A percentile compares a stretch with the other conserved stretches of the same genome.
Conservation (phyloP, 1,140 invertebrate species). For the Danaus melanippus region DNA sequence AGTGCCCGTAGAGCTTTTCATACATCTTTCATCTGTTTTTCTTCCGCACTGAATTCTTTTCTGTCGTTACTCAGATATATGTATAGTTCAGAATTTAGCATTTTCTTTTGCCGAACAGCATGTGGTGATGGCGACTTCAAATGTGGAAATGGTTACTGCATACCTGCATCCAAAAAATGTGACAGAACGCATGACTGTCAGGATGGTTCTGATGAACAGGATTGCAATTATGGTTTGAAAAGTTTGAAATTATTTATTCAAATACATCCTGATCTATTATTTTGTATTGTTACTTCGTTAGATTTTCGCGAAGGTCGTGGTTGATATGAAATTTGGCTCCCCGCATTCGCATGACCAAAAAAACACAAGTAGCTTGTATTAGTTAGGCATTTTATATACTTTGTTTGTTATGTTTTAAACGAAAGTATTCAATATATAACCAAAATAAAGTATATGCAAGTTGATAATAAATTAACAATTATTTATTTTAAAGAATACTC, state of each 20-base stretch:
- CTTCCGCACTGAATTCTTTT: conserved; percentile 9
- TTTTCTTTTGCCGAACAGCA: conserved; percentile 59
- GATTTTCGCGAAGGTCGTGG: conserved; percentile 8
- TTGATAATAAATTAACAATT: too few relatives aligned
- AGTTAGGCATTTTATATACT: too few relatives aligned
- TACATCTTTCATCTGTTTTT: conserved; percentile 8
- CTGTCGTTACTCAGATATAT: conserved; percentile 3
- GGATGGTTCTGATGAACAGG: conserved; percentile 85
- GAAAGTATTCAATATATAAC: too few relatives aligned
- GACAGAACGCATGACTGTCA: conserved; percentile 81
- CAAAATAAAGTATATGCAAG: too few relatives aligned
- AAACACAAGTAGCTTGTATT: background rate
- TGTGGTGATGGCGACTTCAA: conserved; percentile 71
- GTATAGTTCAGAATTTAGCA: conserved; percentile 25
- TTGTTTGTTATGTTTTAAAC: too few relatives aligned
- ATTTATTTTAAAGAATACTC: too few relatives aligned
- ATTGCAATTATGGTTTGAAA: conserved; percentile 73
- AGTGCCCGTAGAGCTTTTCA: background rate
- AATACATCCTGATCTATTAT: too few relatives aligned
- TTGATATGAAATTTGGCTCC: conserved; percentile 5
- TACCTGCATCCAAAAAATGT: conserved; percentile 80
- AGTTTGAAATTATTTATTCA: conserved; percentile 18
- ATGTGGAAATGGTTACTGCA: conserved; percentile 79
- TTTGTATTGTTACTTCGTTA: conserved; percentile 1
- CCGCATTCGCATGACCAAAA: conserved; percentile 3